These are phyloP conservation scores for Cyaniris semiargus DNA, from an alignment of 2,888 invertebrate genomes.

Conservation along the genomic window DNA sequence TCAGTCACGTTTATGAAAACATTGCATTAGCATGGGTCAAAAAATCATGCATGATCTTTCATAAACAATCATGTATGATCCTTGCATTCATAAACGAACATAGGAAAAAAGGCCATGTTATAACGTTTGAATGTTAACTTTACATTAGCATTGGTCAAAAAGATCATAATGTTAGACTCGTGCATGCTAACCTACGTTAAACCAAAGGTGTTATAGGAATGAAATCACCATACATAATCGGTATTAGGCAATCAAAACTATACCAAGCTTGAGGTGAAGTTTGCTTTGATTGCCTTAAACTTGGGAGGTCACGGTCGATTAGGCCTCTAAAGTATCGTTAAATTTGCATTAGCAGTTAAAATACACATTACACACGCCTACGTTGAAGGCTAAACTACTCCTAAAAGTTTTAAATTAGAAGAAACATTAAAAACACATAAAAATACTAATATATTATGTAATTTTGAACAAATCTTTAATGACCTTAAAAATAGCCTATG, in stretches of 20 bases:
- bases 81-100: too few species aligned
- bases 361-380: not conserved
- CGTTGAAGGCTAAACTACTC: not conserved
- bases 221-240: not conserved
- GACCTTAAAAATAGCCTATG: too few species aligned
- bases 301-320: not conserved
- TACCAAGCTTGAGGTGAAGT: not conserved
- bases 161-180: not conserved
- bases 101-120: too few species aligned
- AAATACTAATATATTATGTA: too few species aligned
- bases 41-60: too few species aligned
- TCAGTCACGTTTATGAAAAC: too few species aligned
- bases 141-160: too few species aligned
- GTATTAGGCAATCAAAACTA: not conserved
- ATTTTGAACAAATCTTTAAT: too few species aligned
- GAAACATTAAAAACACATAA: too few species aligned
- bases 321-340: not conserved
- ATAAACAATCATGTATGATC: too few species aligned
- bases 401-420: not conserved
- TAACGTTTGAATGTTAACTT: too few species aligned
- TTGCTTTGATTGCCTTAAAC: conserved; percentile 11
- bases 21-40: too few species aligned
- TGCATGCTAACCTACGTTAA: not conserved
- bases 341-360: not conserved
- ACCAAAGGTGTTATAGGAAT: not conserved